These are phyloP conservation scores for Phylloscopus trochiloides DNA, from an alignment of 2,113 vertebrate species.

Conservation along the genomic window DNA sequence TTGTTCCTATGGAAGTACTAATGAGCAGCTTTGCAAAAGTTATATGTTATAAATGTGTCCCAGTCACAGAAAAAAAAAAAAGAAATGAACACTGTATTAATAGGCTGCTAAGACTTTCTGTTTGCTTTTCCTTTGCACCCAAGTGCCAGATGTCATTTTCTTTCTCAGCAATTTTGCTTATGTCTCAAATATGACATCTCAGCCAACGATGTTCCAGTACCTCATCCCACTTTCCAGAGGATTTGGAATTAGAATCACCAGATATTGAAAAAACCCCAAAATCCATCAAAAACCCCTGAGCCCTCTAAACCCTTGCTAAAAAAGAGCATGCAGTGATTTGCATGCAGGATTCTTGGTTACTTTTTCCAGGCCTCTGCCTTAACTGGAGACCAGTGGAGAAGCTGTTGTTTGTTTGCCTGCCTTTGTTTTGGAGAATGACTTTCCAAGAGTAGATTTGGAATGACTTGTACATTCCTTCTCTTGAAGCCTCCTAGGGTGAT, in stretches of 20 bases:
- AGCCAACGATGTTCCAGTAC: neutral
- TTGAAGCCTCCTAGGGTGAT: neutral
- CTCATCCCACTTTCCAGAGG: neutral
- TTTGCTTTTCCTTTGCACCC: neutral
- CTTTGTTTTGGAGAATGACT: neutral
- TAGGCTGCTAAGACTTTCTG: neutral
- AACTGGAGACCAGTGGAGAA: neutral
- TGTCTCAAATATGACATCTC: neutral
- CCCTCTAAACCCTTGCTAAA: neutral
- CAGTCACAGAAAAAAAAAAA: neutral
- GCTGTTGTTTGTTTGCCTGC: neutral
- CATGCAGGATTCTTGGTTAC: neutral
- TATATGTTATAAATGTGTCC: neutral
- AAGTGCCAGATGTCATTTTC: neutral
- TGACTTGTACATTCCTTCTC: neutral
- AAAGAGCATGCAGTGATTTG: fast-evolving
- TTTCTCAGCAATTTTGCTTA: neutral
- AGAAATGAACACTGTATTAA: neutral
- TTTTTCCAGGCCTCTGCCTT: neutral
- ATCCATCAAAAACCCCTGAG: neutral
- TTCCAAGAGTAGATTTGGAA: neutral
- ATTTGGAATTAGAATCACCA: neutral
- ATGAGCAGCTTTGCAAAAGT: neutral
- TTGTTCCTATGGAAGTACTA: neutral
- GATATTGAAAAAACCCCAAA: fast-evolving